Evolutionary conservation across 2,888 invertebrate genomes (phyloP), one percentile per base, ranked within the genome.

Genomic region (Amitus sp.): DNA sequence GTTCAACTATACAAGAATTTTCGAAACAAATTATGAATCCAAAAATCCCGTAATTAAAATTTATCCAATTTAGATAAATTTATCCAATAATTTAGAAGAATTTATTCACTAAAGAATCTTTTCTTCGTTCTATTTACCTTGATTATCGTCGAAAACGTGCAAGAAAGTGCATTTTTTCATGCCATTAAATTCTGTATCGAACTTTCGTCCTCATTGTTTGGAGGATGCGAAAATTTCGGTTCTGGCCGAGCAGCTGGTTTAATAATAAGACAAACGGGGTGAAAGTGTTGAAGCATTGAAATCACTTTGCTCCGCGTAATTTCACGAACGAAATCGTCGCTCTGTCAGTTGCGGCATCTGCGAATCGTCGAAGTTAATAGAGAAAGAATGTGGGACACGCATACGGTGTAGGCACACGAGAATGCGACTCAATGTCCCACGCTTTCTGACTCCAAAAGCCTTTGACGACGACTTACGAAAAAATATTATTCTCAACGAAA

Each of bases 241-340:
- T 40, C 40, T 17, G 40, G 13, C n/a, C 19, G 18, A 40, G 18
- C 19, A 40, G 18, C 40, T 18, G 10, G 40, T 18, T 40, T 18
- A 40, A 40, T 19, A 40, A 18, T 18, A 10, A n/a, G n/a, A n/a
- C 40, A 18, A 7, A 10, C 10, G 18, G 40, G 40, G 40, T 40
- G 40, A 56, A 56, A 61, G 52, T 56, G 48, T 46, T 43, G 46
- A 27, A 39, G 48, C 53, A 53, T 53, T 62, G 52, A 62, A 62
- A 62, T 62, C 62, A 46, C 62, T 40, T 50, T 33, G 55, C 13
- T 37, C 42, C 33, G 27, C 55, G 46, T 56, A 18, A 43, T 53
- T 56, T 23, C 33, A 49, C 52, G 47, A 49, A 49, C 49, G 42
- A 51, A 58, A 62, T 57, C 47, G 49, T 57, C 47, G 50, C 49